Conservation (phyloP, 2,113 vertebrate species). For the Pavo muticus region DNA sequence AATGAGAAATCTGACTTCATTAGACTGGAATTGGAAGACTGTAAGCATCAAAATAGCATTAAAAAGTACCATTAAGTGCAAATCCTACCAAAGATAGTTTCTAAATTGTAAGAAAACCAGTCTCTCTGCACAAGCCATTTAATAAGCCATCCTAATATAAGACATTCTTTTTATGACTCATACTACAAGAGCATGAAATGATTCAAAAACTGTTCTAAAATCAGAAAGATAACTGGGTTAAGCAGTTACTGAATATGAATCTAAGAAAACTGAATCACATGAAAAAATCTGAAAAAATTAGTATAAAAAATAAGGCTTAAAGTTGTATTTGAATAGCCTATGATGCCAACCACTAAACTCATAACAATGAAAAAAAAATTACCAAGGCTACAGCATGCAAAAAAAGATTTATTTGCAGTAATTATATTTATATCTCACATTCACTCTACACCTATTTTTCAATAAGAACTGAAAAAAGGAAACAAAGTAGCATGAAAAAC, state of each 20-base stretch:
- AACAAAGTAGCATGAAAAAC: background rate
- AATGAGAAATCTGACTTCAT: background rate
- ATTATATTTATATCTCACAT: background rate
- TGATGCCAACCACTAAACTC: background rate
- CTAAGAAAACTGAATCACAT: background rate
- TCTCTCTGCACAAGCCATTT: background rate
- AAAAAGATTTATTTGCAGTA: background rate
- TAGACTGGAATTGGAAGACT: background rate
- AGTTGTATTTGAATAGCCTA: background rate
- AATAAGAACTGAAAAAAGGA: background rate
- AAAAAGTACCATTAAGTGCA: background rate
- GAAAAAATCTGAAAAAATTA: background rate
- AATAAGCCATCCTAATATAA: background rate
- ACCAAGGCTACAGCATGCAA: background rate
- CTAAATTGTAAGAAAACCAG: background rate
- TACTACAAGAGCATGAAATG: background rate
- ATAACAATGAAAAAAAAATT: background rate
- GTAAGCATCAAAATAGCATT: background rate
- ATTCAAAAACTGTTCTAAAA: background rate
- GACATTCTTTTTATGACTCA: background rate
- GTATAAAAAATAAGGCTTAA: background rate
- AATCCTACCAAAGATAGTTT: background rate
- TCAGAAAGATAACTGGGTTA: background rate
- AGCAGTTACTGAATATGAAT: background rate
- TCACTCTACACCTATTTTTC: background rate